Percentiles rank a stretch among this genome's conserved stretches.
Evolutionary conservation across 2,113 vertebrate genomes (phyloP).

Genomic region (Pandion haliaetus): DNA sequence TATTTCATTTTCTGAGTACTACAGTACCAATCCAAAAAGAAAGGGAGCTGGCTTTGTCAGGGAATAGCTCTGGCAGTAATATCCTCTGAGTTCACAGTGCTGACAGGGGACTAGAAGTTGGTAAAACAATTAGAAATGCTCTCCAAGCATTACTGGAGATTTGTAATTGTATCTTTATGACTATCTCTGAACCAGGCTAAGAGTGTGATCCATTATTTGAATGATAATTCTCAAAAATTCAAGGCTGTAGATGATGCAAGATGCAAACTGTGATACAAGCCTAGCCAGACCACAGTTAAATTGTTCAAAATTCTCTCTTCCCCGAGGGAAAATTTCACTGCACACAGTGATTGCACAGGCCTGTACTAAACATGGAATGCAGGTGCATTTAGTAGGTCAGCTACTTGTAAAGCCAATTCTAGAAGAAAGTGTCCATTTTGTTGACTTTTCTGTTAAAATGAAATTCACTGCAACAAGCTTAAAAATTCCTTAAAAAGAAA

Average conservation of each 20-base stretch:
- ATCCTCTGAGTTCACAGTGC: not conserved
- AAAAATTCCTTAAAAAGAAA: not conserved
- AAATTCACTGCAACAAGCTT: not conserved
- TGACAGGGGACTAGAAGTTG: not conserved
- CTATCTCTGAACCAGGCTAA: not conserved
- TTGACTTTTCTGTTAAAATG: not conserved
- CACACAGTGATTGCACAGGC: not conserved
- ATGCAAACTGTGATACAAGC: not conserved
- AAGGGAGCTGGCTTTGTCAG: not conserved
- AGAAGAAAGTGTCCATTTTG: not conserved
- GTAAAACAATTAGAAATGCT: not conserved
- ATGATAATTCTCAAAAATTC: not conserved
- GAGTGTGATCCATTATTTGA: not conserved
- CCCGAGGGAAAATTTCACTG: slow-evolving; percentile 18
- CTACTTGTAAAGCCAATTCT: not conserved
- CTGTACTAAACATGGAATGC: not conserved
- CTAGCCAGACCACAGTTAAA: not conserved
- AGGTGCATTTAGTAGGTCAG: slow-evolving; percentile 1
- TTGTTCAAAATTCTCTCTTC: not conserved
- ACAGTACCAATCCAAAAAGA: not conserved
- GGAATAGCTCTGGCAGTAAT: not conserved
- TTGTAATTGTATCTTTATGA: not conserved
- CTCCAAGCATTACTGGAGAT: not conserved
- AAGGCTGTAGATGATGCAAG: not conserved
- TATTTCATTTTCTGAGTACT: not conserved